These are phyloP conservation scores for Ophion costatus DNA, from an alignment of 2,888 invertebrate species.

Conservation along the genomic window DNA sequence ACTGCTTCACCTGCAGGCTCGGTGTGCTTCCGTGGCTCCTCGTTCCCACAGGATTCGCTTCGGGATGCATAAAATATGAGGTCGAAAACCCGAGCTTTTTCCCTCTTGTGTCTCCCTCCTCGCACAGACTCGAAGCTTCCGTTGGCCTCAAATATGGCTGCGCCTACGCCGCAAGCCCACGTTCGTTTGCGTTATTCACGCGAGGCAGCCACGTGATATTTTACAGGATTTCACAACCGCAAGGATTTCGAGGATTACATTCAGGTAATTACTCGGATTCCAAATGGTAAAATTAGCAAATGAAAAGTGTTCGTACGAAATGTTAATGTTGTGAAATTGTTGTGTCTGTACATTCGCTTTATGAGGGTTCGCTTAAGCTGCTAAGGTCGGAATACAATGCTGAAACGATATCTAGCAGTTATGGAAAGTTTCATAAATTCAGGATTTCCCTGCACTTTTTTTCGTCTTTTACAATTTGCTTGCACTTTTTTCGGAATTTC, in stretches of 20 bases:
- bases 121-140: constrained; percentile 15
- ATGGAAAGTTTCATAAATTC: neutral
- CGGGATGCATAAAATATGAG: constrained; percentile 64
- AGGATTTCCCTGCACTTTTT: no score
- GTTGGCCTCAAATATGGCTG: constrained; percentile 34
- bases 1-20: constrained; percentile 50
- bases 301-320: neutral
- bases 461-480: neutral
- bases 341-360: neutral
- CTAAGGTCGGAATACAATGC: neutral
- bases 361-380: neutral
- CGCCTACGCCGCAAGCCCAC: constrained; percentile 16
- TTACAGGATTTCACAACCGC: constrained; percentile 12
- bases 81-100: constrained; percentile 49
- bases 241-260: neutral
- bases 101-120: constrained; percentile 9
- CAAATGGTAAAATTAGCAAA: neutral
- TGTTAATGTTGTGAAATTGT: neutral
- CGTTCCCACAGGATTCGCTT: constrained; percentile 36
- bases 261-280: neutral
- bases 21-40: constrained; percentile 11
- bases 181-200: constrained; percentile 14
- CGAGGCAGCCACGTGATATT: constrained; percentile 4
- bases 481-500: neutral
- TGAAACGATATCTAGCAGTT: neutral